A percentile compares a stretch with the other conserved stretches of the same genome.
phyloP scores from a whole-genome alignment of 2,113 vertebrate species.

The Eonycteris spelaea region DNA sequence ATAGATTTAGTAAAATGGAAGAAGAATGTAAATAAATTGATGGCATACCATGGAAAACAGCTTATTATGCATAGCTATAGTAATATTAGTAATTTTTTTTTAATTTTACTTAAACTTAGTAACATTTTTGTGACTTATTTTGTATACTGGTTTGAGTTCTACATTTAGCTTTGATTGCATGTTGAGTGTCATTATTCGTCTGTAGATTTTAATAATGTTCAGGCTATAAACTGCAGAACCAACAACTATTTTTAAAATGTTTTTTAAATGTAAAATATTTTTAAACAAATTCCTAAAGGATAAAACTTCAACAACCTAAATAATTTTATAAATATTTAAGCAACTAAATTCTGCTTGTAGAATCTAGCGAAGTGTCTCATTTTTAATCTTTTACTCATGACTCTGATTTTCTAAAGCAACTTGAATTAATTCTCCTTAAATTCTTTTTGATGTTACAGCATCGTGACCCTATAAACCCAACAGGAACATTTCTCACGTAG shows the following conservation, averaged over 20 bases:
- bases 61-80: not conserved
- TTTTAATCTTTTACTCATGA: not conserved
- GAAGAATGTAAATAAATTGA: not conserved
- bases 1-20: not conserved
- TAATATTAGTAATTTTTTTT: not conserved
- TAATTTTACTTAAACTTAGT: not conserved
- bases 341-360: not conserved
- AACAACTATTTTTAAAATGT: not conserved
- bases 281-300: not conserved
- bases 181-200: not conserved
- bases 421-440: slow-evolving; percentile 1
- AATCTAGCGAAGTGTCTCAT: not conserved
- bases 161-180: not conserved
- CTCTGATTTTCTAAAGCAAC: slow-evolving; percentile 21
- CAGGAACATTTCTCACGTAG: not conserved
- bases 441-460: not conserved
- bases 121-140: not conserved
- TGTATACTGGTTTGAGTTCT: not conserved
- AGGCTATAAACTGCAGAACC: not conserved
- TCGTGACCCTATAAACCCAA: slow-evolving; percentile 1
- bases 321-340: not conserved
- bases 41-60: not conserved
- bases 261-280: not conserved
- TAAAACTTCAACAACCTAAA: not conserved
- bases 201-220: not conserved